These are phyloP conservation scores for Amphipoea oculea DNA, from an alignment of 2,888 invertebrate species.

Conservation along the genomic window DNA sequence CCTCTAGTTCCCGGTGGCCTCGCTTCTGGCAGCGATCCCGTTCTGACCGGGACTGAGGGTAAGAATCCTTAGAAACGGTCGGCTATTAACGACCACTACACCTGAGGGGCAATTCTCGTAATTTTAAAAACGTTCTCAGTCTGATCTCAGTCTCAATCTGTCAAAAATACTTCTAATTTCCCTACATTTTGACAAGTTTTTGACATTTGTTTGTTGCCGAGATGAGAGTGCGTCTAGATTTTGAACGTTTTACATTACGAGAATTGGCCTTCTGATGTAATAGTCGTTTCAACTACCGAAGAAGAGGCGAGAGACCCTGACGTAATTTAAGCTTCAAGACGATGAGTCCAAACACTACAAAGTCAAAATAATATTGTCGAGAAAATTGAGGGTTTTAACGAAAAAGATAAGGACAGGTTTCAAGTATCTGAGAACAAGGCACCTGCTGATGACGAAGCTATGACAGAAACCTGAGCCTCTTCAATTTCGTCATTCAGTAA, in stretches of 20 bases:
- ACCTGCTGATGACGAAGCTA: background rate
- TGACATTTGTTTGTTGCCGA: no score
- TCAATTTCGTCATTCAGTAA: background rate
- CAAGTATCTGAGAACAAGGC: background rate
- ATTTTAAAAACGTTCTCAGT: no score
- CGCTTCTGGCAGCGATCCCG: constrained; percentile 21
- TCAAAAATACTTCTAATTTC: no score
- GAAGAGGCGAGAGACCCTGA: background rate
- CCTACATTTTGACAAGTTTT: no score
- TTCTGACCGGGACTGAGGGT: background rate
- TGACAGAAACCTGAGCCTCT: no score
- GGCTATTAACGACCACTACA: constrained; percentile 16
- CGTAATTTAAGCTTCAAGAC: constrained; percentile 4
- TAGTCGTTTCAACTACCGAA: background rate
- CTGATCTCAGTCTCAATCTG: no score
- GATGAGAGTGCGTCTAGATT: no score
- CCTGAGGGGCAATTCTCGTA: no score
- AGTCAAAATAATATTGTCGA: background rate
- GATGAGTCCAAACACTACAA: background rate
- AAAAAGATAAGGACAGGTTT: background rate
- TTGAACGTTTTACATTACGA: no score
- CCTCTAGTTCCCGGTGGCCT: background rate
- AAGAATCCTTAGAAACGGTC: background rate
- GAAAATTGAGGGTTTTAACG: background rate
- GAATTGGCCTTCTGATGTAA: background rate